Evolutionary conservation across 2,888 invertebrate genomes (phyloP), one percentile per base, ranked within the genome.

Genomic region (Dysmachus trigonus): DNA sequence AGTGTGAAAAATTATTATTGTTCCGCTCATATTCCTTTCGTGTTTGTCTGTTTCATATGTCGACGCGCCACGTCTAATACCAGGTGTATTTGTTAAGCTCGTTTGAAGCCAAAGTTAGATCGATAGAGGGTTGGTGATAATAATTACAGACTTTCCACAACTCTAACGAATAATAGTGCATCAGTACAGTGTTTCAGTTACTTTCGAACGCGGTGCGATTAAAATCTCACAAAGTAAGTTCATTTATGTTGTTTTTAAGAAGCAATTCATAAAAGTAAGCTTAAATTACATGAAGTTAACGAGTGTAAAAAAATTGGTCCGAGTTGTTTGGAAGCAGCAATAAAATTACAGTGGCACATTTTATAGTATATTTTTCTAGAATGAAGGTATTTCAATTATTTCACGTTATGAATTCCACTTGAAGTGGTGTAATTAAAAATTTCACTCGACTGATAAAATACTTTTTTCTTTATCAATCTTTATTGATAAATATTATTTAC

Each of bases 101-200:
- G 41, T 79, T 79, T 79, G 62, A 62, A 62, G 41, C 41, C 41
- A n/a, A 41, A 76, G 79, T 79, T 51, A 79, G 51, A 79, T 79
- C 51, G 79, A 79, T 79, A 22, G 51, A 79, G 79, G 51, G 79
- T 51, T 79, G 51, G 27, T 47, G 79, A 79, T 79, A 79, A 79
- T 51, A 51, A 47, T 79, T 62, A 22, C 22, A 35, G 18, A 76
- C n/a, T 35, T 76, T 76, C 38, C n/a, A 6, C 38, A 18, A 18
- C 27, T 62, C 18, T 10, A 27, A 10, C 62, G 47, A 18, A 18
- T 18, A 18, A 18, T 18, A 47, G 47, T 62, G 62, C 22, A 53
- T 53, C 38, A 41, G 38, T 27, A 62, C 62, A 62, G 62, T 62
- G 62, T 22, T 51, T 62, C 62, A 62, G 62, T 62, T n/a, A 62